Evolutionary conservation across 2,113 vertebrate species (phyloP), one percentile per base, ranked within the genome.

Genomic region (Dasyurus viverrinus): DNA sequence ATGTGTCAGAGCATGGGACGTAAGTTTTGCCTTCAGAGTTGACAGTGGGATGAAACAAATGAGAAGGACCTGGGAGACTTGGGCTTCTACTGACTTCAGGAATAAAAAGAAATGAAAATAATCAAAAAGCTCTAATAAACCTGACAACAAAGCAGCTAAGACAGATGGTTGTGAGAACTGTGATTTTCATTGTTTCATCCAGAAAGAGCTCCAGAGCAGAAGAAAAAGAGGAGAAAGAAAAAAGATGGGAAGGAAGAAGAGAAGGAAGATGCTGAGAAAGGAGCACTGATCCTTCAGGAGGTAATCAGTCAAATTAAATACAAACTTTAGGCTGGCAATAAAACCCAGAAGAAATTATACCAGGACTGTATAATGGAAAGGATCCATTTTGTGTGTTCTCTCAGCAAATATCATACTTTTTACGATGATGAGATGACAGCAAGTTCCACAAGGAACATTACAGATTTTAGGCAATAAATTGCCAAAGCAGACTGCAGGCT

Each of bases 331-430:
- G 97, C 97, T 9, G 98, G 97, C 53, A 98, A 97, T 97, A 98
- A 98, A 89, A 97, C 95, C 25, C 99, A 98, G 0, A 99, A 99
- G 98, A 99, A 99, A 96, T 98, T 98, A 47, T 98, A 98, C 47
- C 98, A 99, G 93, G 99, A 99, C 53, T 98, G 98, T 52, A 99
- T 99, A 98, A 98, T 99, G 53, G 99, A 99, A 97, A 99, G 99
- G 99, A 52, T 52, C 50, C 50, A 52, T 52, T 52, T 52, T 52
- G 50, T 52, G 50, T 52, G 10, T 52, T 52, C 50, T 52, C 50
- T 52, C 50, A 0, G 50, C 50, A 52, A 52, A 52, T 52, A 52
- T 52, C 50, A 52, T 52, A 52, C 9, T 9, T 52, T 52, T 52
- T 52, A 52, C 50, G 50, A 52, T 52, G 50, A 52, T 52, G 50